Percentiles rank a stretch among this genome's conserved stretches.
Conservation (phyloP, 2,797 vertebrate species). For the Hydrophis major region DNA sequence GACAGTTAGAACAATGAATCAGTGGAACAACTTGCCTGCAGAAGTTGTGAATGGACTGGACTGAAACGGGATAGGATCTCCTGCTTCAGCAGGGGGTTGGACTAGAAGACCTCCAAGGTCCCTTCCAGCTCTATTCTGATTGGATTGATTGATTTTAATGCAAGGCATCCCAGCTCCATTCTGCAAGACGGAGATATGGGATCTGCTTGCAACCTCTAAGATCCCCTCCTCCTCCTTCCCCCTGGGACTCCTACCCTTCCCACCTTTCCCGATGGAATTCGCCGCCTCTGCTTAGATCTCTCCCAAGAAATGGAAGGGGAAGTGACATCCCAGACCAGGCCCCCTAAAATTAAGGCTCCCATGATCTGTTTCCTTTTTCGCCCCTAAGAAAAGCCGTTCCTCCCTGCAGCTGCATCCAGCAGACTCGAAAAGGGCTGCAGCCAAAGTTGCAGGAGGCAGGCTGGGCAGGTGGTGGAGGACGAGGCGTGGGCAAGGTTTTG, state of each 20-base stretch:
- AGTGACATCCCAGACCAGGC: background rate
- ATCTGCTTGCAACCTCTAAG: background rate
- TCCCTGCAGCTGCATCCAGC: background rate
- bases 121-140: too few relatives aligned
- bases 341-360: background rate
- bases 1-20: too few relatives aligned
- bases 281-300: background rate
- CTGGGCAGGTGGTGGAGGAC: background rate
- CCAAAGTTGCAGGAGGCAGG: background rate
- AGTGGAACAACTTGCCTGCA: too few relatives aligned
- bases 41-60: too few relatives aligned
- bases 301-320: background rate
- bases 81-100: too few relatives aligned
- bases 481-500: too few relatives aligned
- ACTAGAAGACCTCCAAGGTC: too few relatives aligned
- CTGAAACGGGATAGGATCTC: too few relatives aligned
- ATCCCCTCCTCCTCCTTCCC: too few relatives aligned
- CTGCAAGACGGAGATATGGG: background rate
- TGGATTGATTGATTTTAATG: too few relatives aligned
- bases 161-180: background rate
- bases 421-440: background rate
- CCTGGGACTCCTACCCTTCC: background rate
- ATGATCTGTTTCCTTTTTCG: too few relatives aligned
- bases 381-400: too few relatives aligned
- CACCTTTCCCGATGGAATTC: background rate